These are phyloP conservation scores for Daubentonia madagascariensis DNA, from an alignment of 2,113 vertebrate species.

Conservation along the genomic window DNA sequence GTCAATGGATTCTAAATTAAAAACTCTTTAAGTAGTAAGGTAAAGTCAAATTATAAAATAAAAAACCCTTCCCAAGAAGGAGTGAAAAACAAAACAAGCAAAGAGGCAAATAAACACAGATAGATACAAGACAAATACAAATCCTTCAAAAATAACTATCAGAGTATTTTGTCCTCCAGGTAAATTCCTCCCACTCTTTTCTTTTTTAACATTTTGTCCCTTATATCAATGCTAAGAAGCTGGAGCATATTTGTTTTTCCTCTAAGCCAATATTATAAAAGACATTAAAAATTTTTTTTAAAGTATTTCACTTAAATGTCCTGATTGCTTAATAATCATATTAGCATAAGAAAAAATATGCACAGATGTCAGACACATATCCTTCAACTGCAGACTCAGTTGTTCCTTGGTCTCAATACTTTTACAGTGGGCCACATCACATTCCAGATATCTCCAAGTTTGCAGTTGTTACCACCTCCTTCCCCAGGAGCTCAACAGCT, in stretches of 20 bases:
- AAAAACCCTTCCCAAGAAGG: not conserved
- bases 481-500: not conserved
- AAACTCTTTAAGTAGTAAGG: not conserved
- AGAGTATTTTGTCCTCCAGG: not conserved
- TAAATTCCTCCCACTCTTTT: not conserved
- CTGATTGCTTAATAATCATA: not conserved
- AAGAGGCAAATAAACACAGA: constrained; percentile 22
- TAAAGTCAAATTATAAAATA: not conserved
- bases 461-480: not conserved
- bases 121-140: not conserved
- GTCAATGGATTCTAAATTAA: not conserved
- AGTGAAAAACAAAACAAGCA: constrained; percentile 30
- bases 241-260: not conserved
- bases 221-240: not conserved
- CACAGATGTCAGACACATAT: not conserved
- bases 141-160: not conserved
- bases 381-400: not conserved
- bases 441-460: not conserved
- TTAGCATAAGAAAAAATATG: not conserved
- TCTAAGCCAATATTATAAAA: not conserved
- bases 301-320: not conserved
- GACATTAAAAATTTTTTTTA: constrained; percentile 2
- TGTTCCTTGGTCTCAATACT: not conserved
- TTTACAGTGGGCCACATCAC: not conserved
- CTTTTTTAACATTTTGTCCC: not conserved